phyloP scores from a whole-genome alignment of 2,888 invertebrate species.

The Sphecodes monilicornis region DNA sequence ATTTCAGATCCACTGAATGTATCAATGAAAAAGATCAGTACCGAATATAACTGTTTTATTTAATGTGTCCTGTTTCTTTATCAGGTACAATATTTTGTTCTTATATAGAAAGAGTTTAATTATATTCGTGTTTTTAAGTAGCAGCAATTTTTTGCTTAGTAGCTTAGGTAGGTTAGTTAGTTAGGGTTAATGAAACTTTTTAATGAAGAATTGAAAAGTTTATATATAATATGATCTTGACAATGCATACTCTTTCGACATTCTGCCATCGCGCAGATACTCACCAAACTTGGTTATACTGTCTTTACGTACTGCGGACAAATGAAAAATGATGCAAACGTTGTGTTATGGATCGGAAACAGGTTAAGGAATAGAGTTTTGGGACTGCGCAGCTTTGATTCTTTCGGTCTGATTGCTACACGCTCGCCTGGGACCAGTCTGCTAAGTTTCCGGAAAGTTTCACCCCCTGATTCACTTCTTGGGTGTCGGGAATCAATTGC shows the following conservation, averaged over 20 bases:
- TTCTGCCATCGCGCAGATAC: neutral
- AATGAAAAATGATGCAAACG: neutral
- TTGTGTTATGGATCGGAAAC: neutral
- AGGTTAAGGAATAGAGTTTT: neutral
- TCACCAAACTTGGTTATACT: neutral
- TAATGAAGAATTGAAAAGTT: neutral
- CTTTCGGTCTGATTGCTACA: constrained; percentile 15
- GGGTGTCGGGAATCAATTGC: constrained; percentile 8
- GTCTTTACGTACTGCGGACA: neutral
- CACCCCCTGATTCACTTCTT: neutral
- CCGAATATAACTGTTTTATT: too few relatives aligned
- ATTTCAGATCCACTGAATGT: too few relatives aligned
- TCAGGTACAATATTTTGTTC: too few relatives aligned
- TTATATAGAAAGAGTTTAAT: too few relatives aligned
- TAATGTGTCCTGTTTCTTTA: too few relatives aligned
- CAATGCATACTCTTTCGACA: neutral
- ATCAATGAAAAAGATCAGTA: too few relatives aligned
- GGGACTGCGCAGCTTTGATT: constrained; percentile 7
- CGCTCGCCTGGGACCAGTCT: constrained; percentile 17
- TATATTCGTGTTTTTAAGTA: too few relatives aligned
- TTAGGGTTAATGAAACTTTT: too few relatives aligned
- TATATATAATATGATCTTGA: too few relatives aligned
- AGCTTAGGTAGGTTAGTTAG: too few relatives aligned
- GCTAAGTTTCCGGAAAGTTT: constrained; percentile 25
- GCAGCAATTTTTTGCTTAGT: too few relatives aligned